Percentiles rank a stretch among this genome's conserved stretches.
Conservation (phyloP, 2,888 invertebrate species). For the Acronicta psi region DNA sequence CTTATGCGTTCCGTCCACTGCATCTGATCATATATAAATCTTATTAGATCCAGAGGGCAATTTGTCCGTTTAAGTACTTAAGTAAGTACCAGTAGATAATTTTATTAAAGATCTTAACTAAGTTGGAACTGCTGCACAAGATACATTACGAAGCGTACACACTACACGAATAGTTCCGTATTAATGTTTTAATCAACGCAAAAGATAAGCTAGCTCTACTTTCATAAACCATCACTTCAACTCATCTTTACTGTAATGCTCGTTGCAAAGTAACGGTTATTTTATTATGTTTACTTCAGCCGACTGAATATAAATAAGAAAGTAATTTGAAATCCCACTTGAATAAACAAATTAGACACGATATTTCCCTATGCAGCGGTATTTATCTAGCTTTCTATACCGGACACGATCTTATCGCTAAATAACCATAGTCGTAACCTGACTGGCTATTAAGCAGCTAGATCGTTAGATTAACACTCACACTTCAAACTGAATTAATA, state of each 20-base stretch:
- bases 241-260: constrained; percentile 29
- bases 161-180: constrained; percentile 14
- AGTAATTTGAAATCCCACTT: constrained; percentile 27
- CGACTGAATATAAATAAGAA: constrained; percentile 15
- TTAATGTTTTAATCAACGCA: constrained; percentile 30
- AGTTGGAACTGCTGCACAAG: constrained; percentile 17
- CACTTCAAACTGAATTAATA: constrained; percentile 47
- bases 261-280: constrained; percentile 13
- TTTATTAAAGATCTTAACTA: constrained; percentile 32
- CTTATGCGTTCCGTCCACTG: constrained; percentile 50
- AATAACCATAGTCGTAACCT: constrained; percentile 53
- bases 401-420: constrained; percentile 61
- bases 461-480: constrained; percentile 57
- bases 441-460: constrained; percentile 58
- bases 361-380: constrained; percentile 34
- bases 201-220: constrained; percentile 23
- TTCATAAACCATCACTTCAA: constrained; percentile 24
- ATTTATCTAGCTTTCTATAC: constrained; percentile 57
- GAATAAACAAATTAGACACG: constrained; percentile 32
- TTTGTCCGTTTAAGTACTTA: constrained; percentile 43
- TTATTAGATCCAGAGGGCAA: constrained; percentile 51
- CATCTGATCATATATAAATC: constrained; percentile 53
- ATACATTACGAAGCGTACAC: not conserved
- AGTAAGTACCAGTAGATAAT: constrained; percentile 32
- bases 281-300: constrained; percentile 16